A percentile compares a stretch with the other conserved stretches of the same genome.
phyloP scores from a whole-genome alignment of 2,797 vertebrate species.

The Pseudomugil gertrudae region DNA sequence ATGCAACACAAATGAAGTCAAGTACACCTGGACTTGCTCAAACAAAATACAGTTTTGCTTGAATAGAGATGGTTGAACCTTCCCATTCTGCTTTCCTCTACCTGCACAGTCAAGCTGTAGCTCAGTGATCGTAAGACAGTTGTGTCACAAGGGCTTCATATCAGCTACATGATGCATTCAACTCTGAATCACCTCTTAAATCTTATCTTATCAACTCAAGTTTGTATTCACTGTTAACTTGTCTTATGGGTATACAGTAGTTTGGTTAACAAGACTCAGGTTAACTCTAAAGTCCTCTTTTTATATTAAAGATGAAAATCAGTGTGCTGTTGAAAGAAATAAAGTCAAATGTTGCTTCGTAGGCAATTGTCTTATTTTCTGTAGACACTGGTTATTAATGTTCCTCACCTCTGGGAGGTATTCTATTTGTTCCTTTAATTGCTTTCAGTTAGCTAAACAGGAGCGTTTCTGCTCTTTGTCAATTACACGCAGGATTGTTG shows the following conservation, averaged over 20 bases:
- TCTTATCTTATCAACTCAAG: no score
- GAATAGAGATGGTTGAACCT: conserved; percentile 39
- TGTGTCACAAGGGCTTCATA: conserved; percentile 9
- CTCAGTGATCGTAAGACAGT: conserved; percentile 44
- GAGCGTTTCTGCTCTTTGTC: background rate
- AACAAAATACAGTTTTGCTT: conserved; percentile 28
- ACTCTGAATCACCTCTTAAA: no score
- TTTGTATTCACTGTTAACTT: conserved; percentile 32
- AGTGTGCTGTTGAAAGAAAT: background rate
- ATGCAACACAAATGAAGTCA: conserved; percentile 11
- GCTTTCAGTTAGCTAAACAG: conserved; percentile 1
- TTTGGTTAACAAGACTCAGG: conserved; percentile 22
- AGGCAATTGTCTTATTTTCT: background rate
- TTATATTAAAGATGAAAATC: background rate
- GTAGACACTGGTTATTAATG: background rate
- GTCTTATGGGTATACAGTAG: conserved; percentile 14
- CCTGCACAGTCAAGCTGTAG: conserved; percentile 45
- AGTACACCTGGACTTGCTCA: conserved; percentile 18
- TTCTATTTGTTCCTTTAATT: background rate
- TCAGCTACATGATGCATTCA: conserved; percentile 52
- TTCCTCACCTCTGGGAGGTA: background rate
- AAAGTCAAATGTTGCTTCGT: background rate
- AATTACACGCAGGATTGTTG: background rate
- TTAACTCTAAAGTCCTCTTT: no score
- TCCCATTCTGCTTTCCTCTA: conserved; percentile 5